Conservation (phyloP, 64 coral and sea anemone species). For the Catalaphyllia jardinei region DNA sequence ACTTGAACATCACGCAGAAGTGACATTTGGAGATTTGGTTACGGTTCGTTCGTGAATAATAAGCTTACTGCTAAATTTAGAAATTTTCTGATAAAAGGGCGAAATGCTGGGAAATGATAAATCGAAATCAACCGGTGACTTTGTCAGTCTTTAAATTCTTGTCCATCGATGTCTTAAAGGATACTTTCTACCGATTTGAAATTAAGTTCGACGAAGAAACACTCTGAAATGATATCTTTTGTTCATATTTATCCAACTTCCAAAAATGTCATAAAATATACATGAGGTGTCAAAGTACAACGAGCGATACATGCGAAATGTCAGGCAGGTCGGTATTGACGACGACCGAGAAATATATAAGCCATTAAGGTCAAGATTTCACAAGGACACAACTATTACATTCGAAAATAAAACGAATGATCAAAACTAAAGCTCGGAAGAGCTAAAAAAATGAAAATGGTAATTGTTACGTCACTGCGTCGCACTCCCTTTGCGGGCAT, state of each 20-base stretch:
- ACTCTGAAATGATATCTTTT: neutral
- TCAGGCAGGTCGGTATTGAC: neutral
- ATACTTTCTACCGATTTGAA: neutral
- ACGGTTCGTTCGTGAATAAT: neutral
- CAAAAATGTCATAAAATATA: conserved; percentile 22
- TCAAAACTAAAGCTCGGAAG: neutral
- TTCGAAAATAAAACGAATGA: neutral
- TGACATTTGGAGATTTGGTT: neutral
- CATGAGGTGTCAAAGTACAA: conserved; percentile 39
- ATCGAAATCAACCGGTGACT: neutral
- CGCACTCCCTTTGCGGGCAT: neutral
- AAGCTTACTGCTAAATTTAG: conserved; percentile 16
- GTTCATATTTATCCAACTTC: neutral
- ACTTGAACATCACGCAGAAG: neutral
- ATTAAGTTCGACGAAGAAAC: neutral
- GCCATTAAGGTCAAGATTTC: neutral
- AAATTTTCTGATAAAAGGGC: neutral
- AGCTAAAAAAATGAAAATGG: neutral
- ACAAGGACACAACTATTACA: neutral
- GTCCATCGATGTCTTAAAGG: neutral
- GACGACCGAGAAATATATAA: neutral
- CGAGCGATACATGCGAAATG: neutral
- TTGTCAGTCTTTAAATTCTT: neutral
- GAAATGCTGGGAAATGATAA: neutral
- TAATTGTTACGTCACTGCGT: neutral